These are phyloP conservation scores for Corvus hawaiiensis DNA, from an alignment of 2,113 vertebrate species.

Conservation along the genomic window DNA sequence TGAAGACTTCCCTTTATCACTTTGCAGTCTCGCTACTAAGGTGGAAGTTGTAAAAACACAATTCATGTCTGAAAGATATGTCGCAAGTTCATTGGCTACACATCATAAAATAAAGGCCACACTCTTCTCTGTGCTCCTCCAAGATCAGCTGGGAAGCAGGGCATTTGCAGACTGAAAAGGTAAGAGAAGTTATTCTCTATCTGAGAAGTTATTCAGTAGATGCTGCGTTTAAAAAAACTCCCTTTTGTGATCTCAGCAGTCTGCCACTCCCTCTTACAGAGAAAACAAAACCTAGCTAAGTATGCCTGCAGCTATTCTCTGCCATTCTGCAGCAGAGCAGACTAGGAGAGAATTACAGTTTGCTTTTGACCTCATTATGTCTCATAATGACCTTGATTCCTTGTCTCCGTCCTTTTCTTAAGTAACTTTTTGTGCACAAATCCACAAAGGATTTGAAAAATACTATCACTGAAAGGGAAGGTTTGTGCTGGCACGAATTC, in stretches of 20 bases:
- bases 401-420: not conserved
- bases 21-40: not conserved
- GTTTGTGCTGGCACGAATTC: not conserved
- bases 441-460: not conserved
- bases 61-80: not conserved
- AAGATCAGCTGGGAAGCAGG: not conserved
- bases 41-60: not conserved
- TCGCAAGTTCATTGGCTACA: not conserved
- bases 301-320: not conserved
- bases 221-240: not conserved
- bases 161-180: not conserved
- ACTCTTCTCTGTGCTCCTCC: not conserved
- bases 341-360: not conserved
- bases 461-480: not conserved
- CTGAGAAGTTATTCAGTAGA: not conserved
- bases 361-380: not conserved
- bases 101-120: not conserved
- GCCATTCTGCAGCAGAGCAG: not conserved
- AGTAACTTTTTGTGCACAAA: not conserved
- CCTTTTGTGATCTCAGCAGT: not conserved
- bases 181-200: not conserved
- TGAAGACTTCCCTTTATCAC: not conserved
- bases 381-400: not conserved
- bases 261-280: not conserved
- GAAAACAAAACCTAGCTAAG: not conserved